phyloP scores from a whole-genome alignment of 2,888 invertebrate genomes.

The Teleiodes luculella region DNA sequence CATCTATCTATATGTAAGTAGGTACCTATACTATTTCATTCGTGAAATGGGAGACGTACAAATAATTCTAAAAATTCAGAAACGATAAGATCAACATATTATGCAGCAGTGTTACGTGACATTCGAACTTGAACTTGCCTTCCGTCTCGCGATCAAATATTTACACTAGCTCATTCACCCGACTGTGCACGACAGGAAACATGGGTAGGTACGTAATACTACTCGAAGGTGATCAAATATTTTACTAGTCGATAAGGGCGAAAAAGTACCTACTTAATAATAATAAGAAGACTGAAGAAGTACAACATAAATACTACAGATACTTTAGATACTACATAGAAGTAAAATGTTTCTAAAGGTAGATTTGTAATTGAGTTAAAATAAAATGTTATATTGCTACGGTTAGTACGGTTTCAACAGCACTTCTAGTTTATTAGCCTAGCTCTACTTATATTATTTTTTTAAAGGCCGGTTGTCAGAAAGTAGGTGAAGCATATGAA shows the following conservation, averaged over 20 bases:
- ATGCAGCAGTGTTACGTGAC: conserved; percentile 12
- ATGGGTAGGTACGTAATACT: no score
- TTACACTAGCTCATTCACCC: conserved; percentile 11
- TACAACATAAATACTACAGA: no score
- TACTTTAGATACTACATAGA: no score
- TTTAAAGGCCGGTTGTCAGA: not conserved
- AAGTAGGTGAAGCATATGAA: conserved; percentile 29
- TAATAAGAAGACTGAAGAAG: no score
- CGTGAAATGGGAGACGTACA: not conserved
- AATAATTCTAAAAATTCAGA: not conserved
- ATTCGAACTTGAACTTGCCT: conserved; percentile 24
- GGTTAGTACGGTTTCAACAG: no score
- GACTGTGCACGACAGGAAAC: not conserved
- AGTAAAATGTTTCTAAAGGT: no score
- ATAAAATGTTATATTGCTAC: no score
- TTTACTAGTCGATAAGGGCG: not conserved
- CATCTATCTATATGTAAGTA: no score
- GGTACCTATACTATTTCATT: no score
- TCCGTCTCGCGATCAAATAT: conserved; percentile 22
- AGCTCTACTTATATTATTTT: conserved; percentile 1
- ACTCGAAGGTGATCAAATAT: not conserved
- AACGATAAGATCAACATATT: not conserved
- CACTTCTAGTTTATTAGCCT: conserved; percentile 5
- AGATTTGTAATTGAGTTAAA: no score
- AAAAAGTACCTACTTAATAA: not conserved